Evolutionary conservation across 2,113 vertebrate genomes (phyloP).

Genomic region (Pygoscelis adeliae): DNA sequence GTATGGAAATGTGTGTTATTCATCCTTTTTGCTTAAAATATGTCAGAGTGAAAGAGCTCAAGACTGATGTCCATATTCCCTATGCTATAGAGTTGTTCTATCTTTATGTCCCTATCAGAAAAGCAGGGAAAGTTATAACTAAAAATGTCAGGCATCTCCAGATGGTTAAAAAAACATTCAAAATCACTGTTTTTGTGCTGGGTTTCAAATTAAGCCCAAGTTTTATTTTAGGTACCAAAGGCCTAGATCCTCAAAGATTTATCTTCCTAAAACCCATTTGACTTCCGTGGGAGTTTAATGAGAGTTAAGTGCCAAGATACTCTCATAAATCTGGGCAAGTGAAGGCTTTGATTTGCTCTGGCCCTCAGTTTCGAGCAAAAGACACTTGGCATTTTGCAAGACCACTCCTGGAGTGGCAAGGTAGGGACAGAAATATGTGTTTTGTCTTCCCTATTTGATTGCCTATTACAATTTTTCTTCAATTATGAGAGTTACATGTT

Average conservation of each 20-base stretch:
- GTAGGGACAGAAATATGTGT: neutral
- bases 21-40: conserved; percentile 11
- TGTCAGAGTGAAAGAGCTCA: neutral
- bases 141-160: conserved; percentile 3
- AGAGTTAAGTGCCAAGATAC: neutral
- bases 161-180: neutral
- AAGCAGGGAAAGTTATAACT: neutral
- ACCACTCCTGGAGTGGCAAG: neutral
- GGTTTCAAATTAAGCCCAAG: neutral
- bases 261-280: neutral
- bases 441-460: neutral
- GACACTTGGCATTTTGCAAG: neutral
- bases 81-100: neutral
- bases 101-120: conserved; percentile 10
- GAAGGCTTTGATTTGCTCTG: neutral
- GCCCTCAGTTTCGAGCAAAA: neutral
- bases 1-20: neutral
- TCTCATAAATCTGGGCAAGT: neutral
- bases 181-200: neutral
- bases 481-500: neutral
- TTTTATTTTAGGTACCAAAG: neutral
- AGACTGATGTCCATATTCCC: conserved; percentile 22
- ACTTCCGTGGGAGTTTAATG: neutral
- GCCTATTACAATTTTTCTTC: neutral
- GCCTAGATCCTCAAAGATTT: neutral